These are phyloP conservation scores for Actinemys pallida DNA, from an alignment of 2,113 vertebrate genomes.

Conservation along the genomic window DNA sequence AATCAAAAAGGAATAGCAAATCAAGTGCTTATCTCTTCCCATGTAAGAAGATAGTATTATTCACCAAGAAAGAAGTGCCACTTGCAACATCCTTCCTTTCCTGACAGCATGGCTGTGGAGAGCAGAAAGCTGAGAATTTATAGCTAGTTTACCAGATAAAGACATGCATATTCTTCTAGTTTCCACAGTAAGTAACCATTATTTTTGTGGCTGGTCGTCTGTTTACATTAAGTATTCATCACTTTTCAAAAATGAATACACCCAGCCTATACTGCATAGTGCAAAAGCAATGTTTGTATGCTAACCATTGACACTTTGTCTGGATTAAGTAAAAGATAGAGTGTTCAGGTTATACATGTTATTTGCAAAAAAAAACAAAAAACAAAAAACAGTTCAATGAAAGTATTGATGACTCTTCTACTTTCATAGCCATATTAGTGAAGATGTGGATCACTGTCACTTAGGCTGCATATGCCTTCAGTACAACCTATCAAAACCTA, in stretches of 20 bases:
- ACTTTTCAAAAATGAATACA: slow-evolving; percentile 44
- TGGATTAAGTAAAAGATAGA: slow-evolving; percentile 9
- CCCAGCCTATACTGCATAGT: slow-evolving; percentile 30
- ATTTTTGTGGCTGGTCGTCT: slow-evolving; percentile 35
- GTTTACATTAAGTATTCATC: slow-evolving; percentile 37
- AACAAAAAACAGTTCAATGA: slow-evolving; percentile 15
- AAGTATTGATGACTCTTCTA: slow-evolving; percentile 40
- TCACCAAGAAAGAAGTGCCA: background rate
- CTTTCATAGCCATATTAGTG: slow-evolving; percentile 46
- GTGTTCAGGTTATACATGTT: slow-evolving; percentile 1
- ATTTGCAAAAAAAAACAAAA: background rate
- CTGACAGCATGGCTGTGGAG: background rate
- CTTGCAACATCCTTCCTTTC: background rate
- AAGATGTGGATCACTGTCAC: slow-evolving; percentile 44
- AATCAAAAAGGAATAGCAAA: background rate
- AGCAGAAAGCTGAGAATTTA: slow-evolving; percentile 23
- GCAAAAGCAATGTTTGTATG: slow-evolving; percentile 34
- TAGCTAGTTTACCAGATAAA: slow-evolving; percentile 31
- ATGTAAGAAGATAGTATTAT: background rate
- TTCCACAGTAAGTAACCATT: background rate
- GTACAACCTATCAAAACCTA: slow-evolving; percentile 52
- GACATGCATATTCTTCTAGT: background rate
- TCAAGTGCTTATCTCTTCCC: background rate
- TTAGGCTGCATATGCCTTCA: slow-evolving; percentile 54
- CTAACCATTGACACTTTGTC: background rate